Base-by-base conservation (phyloP, 2,888 invertebrate genomes). In the Polietes domitor region DNA sequence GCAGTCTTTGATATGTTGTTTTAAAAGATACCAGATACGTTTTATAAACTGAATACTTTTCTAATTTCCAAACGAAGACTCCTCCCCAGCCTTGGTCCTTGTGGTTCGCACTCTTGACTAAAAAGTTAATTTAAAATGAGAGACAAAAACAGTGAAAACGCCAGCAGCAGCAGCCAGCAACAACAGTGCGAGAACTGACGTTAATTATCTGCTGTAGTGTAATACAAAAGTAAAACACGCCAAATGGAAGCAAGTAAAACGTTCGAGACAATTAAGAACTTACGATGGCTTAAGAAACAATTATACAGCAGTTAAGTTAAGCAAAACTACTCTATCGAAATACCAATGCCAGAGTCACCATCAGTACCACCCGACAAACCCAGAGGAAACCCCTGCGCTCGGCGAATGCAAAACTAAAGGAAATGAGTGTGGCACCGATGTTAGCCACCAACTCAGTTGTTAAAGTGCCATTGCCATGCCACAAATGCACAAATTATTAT, bases 401-500 rank as follows among this genome's bases (percentile, higher is more conserved):
- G 10, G 21, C 0, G 32, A 72, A 53, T 32, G 37, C 19, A 72
- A 55, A 72, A 32, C 28, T 15, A 43, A 47, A 6, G 28, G 28
- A 12, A 47, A n/a, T n/a, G 9, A 50, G 28, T 32, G 9, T 47
- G 28, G 58, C 10, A 58, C 58, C 21, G 26, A 58, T 10, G 10
- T n/a, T 61, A 32, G 9, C 47, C 47, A 12, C 15, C 61, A 26
- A 61, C 26, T 58, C 26, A 9, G 41, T 55, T 24, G 55, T 26
- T 47, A n/a, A 43, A 68, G 37, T 37, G 37, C 68, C 68, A 41
- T 43, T 21, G 37, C 68, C 41, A 73, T 41, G 58, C 55, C 72
- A 73, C 72, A 73, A 73, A 73, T 73, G 41, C 15, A 55, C 55
- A 73, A 58, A 58, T 73, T 55, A 73, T 73, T 73, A 73, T 73